These are phyloP conservation scores for Penaeus japonicus DNA, from an alignment of 1,140 invertebrate genomes.

Conservation along the genomic window DNA sequence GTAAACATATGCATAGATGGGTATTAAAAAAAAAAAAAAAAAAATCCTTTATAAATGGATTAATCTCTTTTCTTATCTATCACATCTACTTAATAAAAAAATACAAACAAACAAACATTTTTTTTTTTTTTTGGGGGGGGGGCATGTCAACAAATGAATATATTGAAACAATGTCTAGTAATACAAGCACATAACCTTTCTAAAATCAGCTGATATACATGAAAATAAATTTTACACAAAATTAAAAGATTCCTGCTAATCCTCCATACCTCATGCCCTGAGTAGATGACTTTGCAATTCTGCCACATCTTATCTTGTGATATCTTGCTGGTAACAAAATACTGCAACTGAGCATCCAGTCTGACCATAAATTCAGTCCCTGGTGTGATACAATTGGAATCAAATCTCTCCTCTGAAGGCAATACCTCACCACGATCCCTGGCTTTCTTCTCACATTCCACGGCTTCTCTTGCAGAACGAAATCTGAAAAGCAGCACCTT, in stretches of 20 bases:
- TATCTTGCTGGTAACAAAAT: constrained; percentile 89
- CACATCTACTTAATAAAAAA: too few relatives aligned
- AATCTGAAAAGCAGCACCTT: constrained; percentile 69
- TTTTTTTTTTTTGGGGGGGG: too few relatives aligned
- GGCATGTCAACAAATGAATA: too few relatives aligned
- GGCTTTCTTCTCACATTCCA: constrained; percentile 79
- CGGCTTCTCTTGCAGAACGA: constrained; percentile 87
- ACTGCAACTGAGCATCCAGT: constrained; percentile 84
- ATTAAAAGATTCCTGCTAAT: not conserved
- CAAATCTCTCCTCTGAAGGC: constrained; percentile 73
- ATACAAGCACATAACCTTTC: too few relatives aligned
- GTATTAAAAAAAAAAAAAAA: not conserved
- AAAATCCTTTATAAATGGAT: too few relatives aligned
- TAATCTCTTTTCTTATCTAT: too few relatives aligned
- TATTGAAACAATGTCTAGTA: too few relatives aligned
- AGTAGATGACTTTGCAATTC: constrained; percentile 76
- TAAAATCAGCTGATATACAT: too few relatives aligned
- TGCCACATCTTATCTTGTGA: constrained; percentile 84
- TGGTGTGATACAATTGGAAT: constrained; percentile 96
- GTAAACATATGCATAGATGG: constrained; percentile 56
- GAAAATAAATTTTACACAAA: not conserved
- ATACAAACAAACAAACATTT: too few relatives aligned
- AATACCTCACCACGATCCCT: constrained; percentile 69
- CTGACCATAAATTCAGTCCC: constrained; percentile 90
- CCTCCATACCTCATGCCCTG: constrained; percentile 78